Evolutionary conservation across 2,797 vertebrate genomes (phyloP).

Genomic region (Cossypha caffra): DNA sequence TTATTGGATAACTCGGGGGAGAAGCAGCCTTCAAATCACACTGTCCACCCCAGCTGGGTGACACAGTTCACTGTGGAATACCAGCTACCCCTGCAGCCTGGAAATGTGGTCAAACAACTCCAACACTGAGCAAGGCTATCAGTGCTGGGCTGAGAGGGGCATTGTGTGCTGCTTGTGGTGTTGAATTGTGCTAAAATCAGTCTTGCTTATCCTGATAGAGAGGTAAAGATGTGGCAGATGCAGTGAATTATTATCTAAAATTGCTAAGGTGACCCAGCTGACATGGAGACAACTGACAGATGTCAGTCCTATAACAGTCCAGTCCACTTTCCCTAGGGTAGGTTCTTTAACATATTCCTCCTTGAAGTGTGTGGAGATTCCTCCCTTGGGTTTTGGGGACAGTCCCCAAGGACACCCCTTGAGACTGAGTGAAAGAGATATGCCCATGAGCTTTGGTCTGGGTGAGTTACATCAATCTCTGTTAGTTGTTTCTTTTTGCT

Average conservation of each 20-base stretch:
- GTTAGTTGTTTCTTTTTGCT: too few species aligned
- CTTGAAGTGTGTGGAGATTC: not conserved
- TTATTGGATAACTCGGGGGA: not conserved
- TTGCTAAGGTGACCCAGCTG: not conserved
- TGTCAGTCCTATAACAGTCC: not conserved
- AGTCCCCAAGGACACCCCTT: fast-evolving
- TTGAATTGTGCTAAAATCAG: not conserved
- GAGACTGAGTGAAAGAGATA: not conserved
- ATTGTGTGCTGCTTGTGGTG: not conserved
- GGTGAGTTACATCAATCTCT: not conserved
- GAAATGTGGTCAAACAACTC: not conserved
- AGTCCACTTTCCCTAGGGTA: not conserved
- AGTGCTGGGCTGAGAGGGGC: not conserved
- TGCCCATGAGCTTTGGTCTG: not conserved
- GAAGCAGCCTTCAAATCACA: not conserved
- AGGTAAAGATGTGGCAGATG: not conserved
- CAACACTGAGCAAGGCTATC: not conserved
- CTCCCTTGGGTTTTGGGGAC: not conserved
- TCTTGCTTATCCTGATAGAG: not conserved
- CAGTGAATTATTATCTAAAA: not conserved
- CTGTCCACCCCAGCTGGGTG: not conserved
- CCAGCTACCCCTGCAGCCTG: fast-evolving
- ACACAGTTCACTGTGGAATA: not conserved
- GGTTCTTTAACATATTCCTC: too few species aligned
- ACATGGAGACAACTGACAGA: not conserved